These are phyloP conservation scores for Garrulus glandarius DNA, from an alignment of 2,797 vertebrate species.

Conservation along the genomic window DNA sequence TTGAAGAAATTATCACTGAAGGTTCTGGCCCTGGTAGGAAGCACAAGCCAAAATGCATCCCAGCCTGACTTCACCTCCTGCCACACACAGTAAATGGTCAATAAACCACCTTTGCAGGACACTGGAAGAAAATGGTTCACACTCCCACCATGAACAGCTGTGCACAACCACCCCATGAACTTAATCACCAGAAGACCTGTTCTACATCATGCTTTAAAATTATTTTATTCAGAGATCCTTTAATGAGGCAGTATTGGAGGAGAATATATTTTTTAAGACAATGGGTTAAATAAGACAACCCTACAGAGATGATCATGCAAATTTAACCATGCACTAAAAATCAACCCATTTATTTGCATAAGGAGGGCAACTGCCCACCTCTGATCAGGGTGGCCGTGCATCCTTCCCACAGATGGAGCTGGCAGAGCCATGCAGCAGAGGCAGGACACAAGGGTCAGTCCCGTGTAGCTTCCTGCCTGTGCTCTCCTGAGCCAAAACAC, in stretches of 20 bases:
- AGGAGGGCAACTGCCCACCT: not conserved
- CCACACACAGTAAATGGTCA: not conserved
- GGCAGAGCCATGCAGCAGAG: not conserved
- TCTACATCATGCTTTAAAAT: not conserved
- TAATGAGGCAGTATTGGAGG: not conserved
- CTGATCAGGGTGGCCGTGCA: not conserved
- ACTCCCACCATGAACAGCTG: not conserved
- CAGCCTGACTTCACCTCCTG: not conserved
- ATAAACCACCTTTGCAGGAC: not conserved
- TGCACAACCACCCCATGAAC: not conserved
- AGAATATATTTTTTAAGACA: not conserved
- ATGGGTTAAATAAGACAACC: not conserved
- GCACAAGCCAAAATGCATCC: not conserved
- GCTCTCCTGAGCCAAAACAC: not conserved
- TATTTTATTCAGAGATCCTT: not conserved
- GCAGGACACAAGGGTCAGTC: not conserved
- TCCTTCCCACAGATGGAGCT: not conserved
- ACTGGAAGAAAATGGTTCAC: not conserved
- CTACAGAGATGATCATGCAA: not conserved
- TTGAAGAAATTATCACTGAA: not conserved
- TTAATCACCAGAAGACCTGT: not conserved
- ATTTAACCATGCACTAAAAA: not conserved
- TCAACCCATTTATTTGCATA: not conserved
- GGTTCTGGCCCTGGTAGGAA: not conserved
- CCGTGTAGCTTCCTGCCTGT: accelerated